A percentile compares a stretch with the other conserved stretches of the same genome.
These are phyloP conservation scores for Melinopterus prodromus DNA, from an alignment of 2,888 invertebrate species.

Conservation along the genomic window DNA sequence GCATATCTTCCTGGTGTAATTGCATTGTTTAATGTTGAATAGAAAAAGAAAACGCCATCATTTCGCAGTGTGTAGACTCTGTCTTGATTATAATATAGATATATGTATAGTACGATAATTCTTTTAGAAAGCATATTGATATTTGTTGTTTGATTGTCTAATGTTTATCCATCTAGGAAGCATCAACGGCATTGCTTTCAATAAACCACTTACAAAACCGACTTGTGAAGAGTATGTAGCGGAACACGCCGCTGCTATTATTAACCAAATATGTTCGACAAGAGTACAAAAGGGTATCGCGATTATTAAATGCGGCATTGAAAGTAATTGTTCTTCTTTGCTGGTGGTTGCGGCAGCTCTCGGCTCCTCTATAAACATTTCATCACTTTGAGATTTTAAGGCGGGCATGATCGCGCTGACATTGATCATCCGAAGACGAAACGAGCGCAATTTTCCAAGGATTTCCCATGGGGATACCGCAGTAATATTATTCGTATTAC, in stretches of 20 bases:
- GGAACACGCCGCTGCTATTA: not conserved
- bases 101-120: too few species aligned
- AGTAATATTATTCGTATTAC: not conserved
- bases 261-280: not conserved
- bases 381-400: not conserved
- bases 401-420: not conserved
- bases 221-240: too few species aligned
- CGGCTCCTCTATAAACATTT: not conserved
- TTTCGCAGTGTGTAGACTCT: too few species aligned
- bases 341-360: not conserved
- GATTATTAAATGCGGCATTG: constrained; percentile 4
- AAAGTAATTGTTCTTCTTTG: constrained; percentile 4
- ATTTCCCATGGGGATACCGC: not conserved
- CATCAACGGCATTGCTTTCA: too few species aligned
- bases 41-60: too few species aligned
- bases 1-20: too few species aligned
- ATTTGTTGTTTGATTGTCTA: too few species aligned
- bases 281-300: not conserved
- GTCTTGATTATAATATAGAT: too few species aligned
- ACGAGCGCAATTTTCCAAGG: not conserved
- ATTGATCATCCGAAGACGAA: not conserved
- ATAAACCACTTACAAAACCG: too few species aligned
- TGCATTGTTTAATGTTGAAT: too few species aligned
- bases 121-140: too few species aligned
- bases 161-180: too few species aligned